These are phyloP conservation scores for Diplazon laetatorius DNA, from an alignment of 2,888 invertebrate species.

Conservation along the genomic window DNA sequence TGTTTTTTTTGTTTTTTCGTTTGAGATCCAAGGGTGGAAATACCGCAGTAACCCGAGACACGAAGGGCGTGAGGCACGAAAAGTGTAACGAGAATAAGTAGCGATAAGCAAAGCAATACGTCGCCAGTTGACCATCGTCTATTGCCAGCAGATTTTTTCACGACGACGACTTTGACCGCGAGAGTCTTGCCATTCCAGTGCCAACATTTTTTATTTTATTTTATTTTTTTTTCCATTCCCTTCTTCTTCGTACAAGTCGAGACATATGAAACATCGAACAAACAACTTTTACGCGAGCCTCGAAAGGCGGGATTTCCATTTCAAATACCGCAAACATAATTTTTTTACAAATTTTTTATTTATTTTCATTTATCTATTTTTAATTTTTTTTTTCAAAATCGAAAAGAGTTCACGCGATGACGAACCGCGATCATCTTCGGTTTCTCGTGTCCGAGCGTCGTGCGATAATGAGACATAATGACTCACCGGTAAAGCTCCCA, in stretches of 20 bases:
- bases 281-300: neutral
- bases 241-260: too few relatives aligned
- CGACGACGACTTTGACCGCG: constrained; percentile 25
- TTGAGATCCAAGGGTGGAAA: constrained; percentile 58
- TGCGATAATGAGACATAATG: neutral
- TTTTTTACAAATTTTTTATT: too few relatives aligned
- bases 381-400: too few relatives aligned
- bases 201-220: constrained; percentile 4
- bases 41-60: constrained; percentile 52
- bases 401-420: neutral
- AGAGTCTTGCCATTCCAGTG: neutral
- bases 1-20: too few relatives aligned
- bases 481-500: neutral
- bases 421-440: neutral
- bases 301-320: neutral
- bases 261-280: neutral
- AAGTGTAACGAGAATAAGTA: constrained; percentile 4
- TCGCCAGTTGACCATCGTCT: constrained; percentile 2
- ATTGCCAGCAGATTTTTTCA: constrained; percentile 12
- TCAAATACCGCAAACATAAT: neutral
- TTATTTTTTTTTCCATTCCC: too few relatives aligned
- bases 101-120: constrained; percentile 3
- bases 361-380: too few relatives aligned
- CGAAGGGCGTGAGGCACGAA: constrained; percentile 38
- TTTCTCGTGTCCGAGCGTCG: neutral